Evolutionary conservation across 2,797 vertebrate species (phyloP).

Genomic region (Apodemus agrarius): DNA sequence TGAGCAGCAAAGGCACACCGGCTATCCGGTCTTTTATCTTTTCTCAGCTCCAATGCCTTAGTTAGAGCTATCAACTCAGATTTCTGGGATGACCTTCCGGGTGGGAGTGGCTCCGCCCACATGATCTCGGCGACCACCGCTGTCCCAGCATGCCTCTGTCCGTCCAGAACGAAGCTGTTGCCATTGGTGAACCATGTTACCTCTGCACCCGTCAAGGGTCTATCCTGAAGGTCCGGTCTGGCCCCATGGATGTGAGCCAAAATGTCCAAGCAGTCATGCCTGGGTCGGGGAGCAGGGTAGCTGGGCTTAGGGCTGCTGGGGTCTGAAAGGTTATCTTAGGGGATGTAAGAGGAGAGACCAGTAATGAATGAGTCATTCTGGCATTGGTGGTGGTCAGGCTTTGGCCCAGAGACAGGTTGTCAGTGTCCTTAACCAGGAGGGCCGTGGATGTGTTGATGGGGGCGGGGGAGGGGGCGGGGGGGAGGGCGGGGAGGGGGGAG

Average conservation of each 20-base stretch:
- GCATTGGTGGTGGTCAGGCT: background rate
- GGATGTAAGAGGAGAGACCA: background rate
- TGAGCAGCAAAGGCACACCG: background rate
- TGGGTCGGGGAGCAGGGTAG: background rate
- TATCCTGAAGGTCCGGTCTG: background rate
- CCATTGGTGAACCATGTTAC: background rate
- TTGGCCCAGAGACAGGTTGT: background rate
- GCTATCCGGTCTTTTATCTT: background rate
- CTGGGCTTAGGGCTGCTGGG: background rate
- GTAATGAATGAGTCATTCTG: background rate
- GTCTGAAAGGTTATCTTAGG: background rate
- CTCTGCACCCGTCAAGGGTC: background rate
- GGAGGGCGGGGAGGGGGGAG: no score
- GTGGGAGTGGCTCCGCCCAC: background rate
- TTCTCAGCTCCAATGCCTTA: background rate
- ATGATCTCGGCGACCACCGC: background rate
- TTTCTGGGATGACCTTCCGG: background rate
- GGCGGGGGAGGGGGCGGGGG: no score
- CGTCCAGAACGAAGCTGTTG: background rate
- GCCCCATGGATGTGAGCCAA: background rate
- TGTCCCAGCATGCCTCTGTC: background rate
- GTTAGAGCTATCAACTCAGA: background rate
- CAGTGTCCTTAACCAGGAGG: background rate
- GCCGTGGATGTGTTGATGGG: background rate
- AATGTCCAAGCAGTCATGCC: background rate